These are phyloP conservation scores for Pycnomerus fuliginosus DNA, from an alignment of 2,888 invertebrate species.

Conservation along the genomic window DNA sequence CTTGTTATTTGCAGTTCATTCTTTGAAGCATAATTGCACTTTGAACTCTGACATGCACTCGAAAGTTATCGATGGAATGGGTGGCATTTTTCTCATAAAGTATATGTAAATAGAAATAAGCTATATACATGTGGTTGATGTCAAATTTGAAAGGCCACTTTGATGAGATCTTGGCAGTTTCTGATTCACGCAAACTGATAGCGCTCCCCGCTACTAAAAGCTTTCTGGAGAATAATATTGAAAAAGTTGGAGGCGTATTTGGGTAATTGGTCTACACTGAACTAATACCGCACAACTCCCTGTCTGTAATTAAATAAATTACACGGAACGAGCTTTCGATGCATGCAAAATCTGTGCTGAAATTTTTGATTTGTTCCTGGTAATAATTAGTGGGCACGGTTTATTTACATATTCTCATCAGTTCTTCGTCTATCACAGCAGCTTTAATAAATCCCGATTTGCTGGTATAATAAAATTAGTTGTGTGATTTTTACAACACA, in stretches of 20 bases:
- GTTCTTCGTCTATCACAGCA: too few relatives aligned
- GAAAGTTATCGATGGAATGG: neutral
- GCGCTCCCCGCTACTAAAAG: slow-evolving; percentile 48
- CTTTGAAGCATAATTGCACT: too few relatives aligned
- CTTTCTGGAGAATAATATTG: slow-evolving; percentile 45
- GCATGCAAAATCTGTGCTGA: neutral
- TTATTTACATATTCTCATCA: too few relatives aligned
- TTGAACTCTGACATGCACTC: too few relatives aligned
- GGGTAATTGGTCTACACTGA: slow-evolving; percentile 16
- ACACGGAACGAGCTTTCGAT: slow-evolving; percentile 1
- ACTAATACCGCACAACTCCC: slow-evolving; percentile 10
- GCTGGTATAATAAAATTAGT: too few relatives aligned
- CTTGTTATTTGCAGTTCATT: too few relatives aligned
- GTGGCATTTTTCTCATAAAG: slow-evolving; percentile 15
- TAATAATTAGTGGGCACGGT: too few relatives aligned
- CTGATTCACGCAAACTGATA: slow-evolving; percentile 52
- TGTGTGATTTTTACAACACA: too few relatives aligned
- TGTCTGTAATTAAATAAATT: slow-evolving; percentile 20
- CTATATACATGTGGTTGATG: slow-evolving; percentile 48
- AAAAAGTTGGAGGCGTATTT: slow-evolving; percentile 28
- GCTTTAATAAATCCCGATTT: too few relatives aligned
- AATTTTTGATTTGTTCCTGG: too few relatives aligned
- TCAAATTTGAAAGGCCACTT: slow-evolving; percentile 54
- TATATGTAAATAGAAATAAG: slow-evolving; percentile 49
- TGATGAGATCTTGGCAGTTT: slow-evolving; percentile 50